Conservation (phyloP, 1,140 invertebrate species). For the Zaprionus africanus region DNA sequence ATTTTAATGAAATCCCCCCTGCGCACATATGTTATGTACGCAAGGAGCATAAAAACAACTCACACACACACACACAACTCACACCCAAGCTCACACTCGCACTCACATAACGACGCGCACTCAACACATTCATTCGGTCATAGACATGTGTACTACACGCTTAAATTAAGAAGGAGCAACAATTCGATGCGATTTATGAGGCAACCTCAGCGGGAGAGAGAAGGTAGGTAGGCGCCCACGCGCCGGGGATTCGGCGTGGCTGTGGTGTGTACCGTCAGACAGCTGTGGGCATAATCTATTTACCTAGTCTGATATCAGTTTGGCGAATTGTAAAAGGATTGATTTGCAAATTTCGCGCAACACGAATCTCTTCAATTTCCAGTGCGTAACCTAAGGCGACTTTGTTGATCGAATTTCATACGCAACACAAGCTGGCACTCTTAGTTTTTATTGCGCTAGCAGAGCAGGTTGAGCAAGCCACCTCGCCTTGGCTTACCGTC, state of each 20-base stretch:
- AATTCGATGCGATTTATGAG: slow-evolving; percentile 71
- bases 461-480: neutral
- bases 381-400: neutral
- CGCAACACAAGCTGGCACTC: neutral
- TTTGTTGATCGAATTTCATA: slow-evolving; percentile 26
- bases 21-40: slow-evolving; percentile 26
- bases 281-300: neutral
- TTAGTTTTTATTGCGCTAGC: neutral
- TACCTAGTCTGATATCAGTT: neutral
- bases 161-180: slow-evolving; percentile 59
- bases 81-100: neutral
- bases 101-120: slow-evolving; percentile 4
- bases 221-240: neutral
- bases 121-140: slow-evolving; percentile 24
- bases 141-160: slow-evolving; percentile 51
- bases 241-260: neutral
- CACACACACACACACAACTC: slow-evolving; percentile 11
- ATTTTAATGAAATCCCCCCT: slow-evolving; percentile 38
- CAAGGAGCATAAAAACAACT: slow-evolving; percentile 31
- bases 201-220: slow-evolving; percentile 10
- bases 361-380: slow-evolving; percentile 33
- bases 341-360: slow-evolving; percentile 1
- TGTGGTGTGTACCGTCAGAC: neutral
- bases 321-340: slow-evolving; percentile 27
- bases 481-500: neutral